phyloP scores from a whole-genome alignment of 1,140 invertebrate species.

The Dreissena rostriformis region DNA sequence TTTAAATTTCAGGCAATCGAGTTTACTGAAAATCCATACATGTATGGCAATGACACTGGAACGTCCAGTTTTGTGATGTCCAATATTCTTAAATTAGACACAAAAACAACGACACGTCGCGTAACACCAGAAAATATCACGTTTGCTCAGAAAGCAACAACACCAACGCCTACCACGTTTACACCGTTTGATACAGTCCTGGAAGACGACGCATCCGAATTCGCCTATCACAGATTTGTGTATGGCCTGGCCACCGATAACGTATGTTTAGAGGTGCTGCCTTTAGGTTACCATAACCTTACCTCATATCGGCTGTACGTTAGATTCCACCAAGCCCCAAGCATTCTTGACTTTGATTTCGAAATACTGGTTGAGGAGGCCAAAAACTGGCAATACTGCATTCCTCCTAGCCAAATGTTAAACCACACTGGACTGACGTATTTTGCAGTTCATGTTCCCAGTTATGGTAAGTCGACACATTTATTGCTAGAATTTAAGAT shows the following conservation, averaged over 20 bases:
- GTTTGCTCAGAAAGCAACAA: slow-evolving; percentile 26
- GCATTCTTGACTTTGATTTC: slow-evolving; percentile 19
- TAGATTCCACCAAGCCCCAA: slow-evolving; percentile 2
- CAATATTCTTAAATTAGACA: slow-evolving; percentile 9
- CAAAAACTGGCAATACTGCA: slow-evolving; percentile 8
- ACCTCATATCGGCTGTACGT: slow-evolving; percentile 11
- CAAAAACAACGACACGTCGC: not conserved
- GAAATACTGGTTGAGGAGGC: not conserved
- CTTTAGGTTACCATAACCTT: not conserved
- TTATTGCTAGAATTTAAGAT: no score
- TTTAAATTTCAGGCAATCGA: slow-evolving; percentile 37
- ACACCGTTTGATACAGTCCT: not conserved
- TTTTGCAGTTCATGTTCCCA: slow-evolving; percentile 8
- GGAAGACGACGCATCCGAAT: slow-evolving; percentile 27
- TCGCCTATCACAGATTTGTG: slow-evolving; percentile 23
- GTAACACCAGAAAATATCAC: slow-evolving; percentile 3
- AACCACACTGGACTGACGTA: slow-evolving; percentile 16
- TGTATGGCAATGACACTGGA: slow-evolving; percentile 41
- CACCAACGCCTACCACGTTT: not conserved
- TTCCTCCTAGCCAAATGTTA: slow-evolving; percentile 12
- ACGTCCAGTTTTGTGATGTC: slow-evolving; percentile 25
- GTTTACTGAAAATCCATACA: slow-evolving; percentile 32
- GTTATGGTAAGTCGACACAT: slow-evolving; percentile 6
- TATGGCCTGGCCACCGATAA: slow-evolving; percentile 18
- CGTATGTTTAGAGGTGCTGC: slow-evolving; percentile 22